A percentile compares a stretch with the other conserved stretches of the same genome.
These are phyloP conservation scores for Dysmachus trigonus DNA, from an alignment of 2,888 invertebrate species.

Conservation along the genomic window DNA sequence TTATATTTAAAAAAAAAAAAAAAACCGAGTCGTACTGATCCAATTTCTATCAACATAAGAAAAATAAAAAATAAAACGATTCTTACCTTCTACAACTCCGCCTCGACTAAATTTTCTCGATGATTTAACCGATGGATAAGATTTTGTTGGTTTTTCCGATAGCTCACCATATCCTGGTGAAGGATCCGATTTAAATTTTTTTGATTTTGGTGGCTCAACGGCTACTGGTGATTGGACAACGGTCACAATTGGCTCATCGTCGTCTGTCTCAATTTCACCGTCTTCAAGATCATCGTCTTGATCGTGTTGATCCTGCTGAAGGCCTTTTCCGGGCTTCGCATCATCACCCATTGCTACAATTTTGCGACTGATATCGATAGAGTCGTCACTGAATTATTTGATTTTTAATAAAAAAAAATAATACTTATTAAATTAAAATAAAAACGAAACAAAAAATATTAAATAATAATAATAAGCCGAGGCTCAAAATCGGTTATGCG, in stretches of 20 bases:
- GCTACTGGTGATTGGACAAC: background rate
- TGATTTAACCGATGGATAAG: background rate
- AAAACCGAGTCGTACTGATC: too few relatives aligned
- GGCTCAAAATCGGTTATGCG: too few relatives aligned
- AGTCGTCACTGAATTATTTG: background rate
- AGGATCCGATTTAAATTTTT: background rate
- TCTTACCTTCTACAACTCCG: background rate
- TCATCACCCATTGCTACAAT: background rate
- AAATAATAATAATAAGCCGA: background rate
- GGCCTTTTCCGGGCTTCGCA: background rate
- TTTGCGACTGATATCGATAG: background rate
- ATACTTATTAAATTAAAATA: too few relatives aligned
- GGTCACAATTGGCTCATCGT: constrained; percentile 52
- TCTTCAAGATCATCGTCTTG: constrained; percentile 80
- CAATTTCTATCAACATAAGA: too few relatives aligned
- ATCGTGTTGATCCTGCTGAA: background rate
- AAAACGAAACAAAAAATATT: background rate
- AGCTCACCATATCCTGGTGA: background rate
- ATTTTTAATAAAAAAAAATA: background rate
- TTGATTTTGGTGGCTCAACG: background rate
- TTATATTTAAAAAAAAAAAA: too few relatives aligned
- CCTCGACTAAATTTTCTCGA: background rate
- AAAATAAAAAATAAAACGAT: background rate
- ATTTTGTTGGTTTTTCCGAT: background rate
- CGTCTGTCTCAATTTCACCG: constrained; percentile 81